Percentiles rank a stretch among this genome's conserved stretches.
These are phyloP conservation scores for Diachasmimorpha longicaudata DNA, from an alignment of 1,140 invertebrate genomes.

Conservation along the genomic window DNA sequence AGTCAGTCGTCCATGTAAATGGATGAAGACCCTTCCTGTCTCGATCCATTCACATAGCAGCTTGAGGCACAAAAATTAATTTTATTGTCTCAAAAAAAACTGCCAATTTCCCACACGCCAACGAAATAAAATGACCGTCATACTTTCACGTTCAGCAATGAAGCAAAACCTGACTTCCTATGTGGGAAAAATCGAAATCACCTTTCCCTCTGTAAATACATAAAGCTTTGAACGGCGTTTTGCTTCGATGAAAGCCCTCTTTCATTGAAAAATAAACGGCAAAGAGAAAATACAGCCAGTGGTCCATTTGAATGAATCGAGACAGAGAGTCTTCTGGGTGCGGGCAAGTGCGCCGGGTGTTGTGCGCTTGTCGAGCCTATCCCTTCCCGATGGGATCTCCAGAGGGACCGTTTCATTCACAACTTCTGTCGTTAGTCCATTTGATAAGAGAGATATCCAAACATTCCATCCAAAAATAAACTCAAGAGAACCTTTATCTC, in stretches of 20 bases:
- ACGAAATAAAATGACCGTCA: too few species aligned
- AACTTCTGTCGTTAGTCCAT: neutral
- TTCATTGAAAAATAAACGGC: slow-evolving; percentile 11
- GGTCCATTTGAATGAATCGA: slow-evolving; percentile 20
- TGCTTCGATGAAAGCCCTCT: neutral
- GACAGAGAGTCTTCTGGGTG: slow-evolving; percentile 5
- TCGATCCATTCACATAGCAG: too few species aligned
- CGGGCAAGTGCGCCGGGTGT: neutral
- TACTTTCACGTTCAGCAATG: too few species aligned
- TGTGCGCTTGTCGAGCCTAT: neutral
- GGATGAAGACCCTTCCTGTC: too few species aligned
- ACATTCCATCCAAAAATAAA: too few species aligned
- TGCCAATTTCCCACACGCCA: too few species aligned
- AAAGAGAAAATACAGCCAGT: neutral
- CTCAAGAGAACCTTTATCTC: too few species aligned
- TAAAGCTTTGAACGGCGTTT: neutral
- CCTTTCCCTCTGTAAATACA: neutral
- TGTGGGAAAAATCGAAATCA: neutral
- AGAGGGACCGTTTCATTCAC: neutral
- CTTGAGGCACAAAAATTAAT: too few species aligned
- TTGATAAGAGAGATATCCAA: too few species aligned
- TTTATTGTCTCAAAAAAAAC: too few species aligned
- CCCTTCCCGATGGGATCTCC: neutral
- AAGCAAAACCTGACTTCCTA: too few species aligned
- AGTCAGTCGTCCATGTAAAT: too few species aligned